Evolutionary conservation across 2,113 vertebrate genomes (phyloP), one percentile per base, ranked within the genome.

Genomic region (Brachyhypopomus gauderio): DNA sequence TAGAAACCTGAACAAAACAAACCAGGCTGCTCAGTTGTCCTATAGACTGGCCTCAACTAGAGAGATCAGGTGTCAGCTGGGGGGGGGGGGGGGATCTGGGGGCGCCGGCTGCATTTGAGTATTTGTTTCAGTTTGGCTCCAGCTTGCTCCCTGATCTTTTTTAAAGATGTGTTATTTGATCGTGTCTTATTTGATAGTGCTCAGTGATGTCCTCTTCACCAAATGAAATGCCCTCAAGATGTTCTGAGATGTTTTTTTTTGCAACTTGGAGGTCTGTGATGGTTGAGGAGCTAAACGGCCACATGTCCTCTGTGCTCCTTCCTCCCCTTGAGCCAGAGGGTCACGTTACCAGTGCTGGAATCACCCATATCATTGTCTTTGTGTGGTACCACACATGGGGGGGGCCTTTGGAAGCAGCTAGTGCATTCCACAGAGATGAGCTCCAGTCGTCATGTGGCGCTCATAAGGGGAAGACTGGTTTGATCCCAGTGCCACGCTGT

Each of bases 401-500:
- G 23, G 45, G 27, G 48, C 23, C 23, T 62, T 38, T 34, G 22
- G 11, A 58, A 45, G 67, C 14, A 41, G 59, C 64, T 74, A 48
- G 34, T 74, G 60, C 55, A 80, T 80, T 41, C 66, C 66, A n/a
- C 59, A 30, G 70, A 77, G 38, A 62, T 2, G 14, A 8, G 3
- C 25, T 8, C 74, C 64, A 34, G 56, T 12, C 11, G 36, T 48
- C 69, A 77, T 80, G 22, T 77, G 73, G 69, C 55, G 27, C n/a
- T 60, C 30, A n/a, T 79, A 48, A 79, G 72, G 67, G 52, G 73
- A 77, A 73, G 67, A n/a, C 5, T n/a, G 6, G 63, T 78, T 76
- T 85, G 70, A 85, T 85, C 69, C 77, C 17, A 2, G 34, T 63
- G 19, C 41, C 59, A 80, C 34, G 83, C 70, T 75, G 1, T 34